Conservation (phyloP, 2,113 vertebrate genomes). For the Misgurnus mizolepis region DNA sequence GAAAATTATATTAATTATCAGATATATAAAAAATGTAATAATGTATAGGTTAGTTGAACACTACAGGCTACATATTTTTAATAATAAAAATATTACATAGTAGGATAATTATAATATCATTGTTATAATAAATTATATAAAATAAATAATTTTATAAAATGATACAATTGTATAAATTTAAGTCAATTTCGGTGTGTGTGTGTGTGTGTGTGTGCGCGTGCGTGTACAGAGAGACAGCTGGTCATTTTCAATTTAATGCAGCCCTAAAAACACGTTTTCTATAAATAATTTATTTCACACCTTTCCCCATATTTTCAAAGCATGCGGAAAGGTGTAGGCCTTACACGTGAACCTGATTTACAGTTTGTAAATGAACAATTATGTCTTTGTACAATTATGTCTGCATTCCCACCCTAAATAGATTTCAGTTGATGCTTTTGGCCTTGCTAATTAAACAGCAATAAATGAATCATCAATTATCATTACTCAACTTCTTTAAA, state of each 20-base stretch:
- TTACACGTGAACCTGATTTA: conserved; percentile 4
- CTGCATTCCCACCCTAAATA: conserved; percentile 16
- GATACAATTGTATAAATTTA: too few species aligned
- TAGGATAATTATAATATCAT: too few species aligned
- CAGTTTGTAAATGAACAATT: neutral
- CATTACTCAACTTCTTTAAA: neutral
- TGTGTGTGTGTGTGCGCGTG: too few species aligned
- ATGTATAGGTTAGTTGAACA: too few species aligned
- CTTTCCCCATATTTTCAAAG: neutral
- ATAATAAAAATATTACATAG: too few species aligned
- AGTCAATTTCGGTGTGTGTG: too few species aligned
- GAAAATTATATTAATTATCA: too few species aligned
- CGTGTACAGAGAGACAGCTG: too few species aligned
- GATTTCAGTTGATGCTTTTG: neutral
- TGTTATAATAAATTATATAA: too few species aligned
- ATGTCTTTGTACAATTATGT: neutral
- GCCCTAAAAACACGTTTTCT: neutral
- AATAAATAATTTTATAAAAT: too few species aligned
- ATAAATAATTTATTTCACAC: neutral
- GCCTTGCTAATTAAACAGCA: conserved; percentile 1
- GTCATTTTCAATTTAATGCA: neutral
- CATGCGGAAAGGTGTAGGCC: neutral
- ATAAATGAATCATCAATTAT: conserved; percentile 16
- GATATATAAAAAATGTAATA: too few species aligned
- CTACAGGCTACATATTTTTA: too few species aligned